Conservation (phyloP, 2,888 invertebrate species). For the Cyrtodaria siliqua region DNA sequence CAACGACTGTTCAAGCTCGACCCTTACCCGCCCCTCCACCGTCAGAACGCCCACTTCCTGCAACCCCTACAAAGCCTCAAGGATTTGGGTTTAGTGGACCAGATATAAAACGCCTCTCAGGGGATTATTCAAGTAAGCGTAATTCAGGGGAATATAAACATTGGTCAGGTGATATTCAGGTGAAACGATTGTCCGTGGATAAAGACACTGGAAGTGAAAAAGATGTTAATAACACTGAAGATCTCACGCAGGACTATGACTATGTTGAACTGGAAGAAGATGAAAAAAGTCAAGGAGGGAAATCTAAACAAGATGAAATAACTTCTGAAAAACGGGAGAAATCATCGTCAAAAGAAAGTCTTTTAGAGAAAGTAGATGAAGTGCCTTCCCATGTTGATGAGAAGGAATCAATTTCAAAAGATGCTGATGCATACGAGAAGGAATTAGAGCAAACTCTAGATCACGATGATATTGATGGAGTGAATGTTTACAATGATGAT, state of each 20-base stretch:
- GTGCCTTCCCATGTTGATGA: conserved; percentile 33
- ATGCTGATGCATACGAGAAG: conserved; percentile 43
- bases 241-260: conserved; percentile 95
- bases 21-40: conserved; percentile 85
- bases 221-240: conserved; percentile 77
- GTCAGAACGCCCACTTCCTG: conserved; percentile 72
- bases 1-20: conserved; percentile 89
- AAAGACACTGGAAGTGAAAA: conserved; percentile 26
- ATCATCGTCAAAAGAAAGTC: not conserved
- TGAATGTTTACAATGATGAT: conserved; percentile 55
- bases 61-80: conserved; percentile 66
- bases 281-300: conserved; percentile 9
- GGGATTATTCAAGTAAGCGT: conserved; percentile 55
- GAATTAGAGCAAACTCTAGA: conserved; percentile 55
- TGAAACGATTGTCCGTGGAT: conserved; percentile 64
- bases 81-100: conserved; percentile 47
- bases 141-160: conserved; percentile 65
- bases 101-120: conserved; percentile 47
- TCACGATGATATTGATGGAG: conserved; percentile 52
- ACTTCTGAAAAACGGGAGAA: not conserved
- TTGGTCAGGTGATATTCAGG: conserved; percentile 61
- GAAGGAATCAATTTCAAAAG: conserved; percentile 12
- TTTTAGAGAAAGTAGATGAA: not conserved
- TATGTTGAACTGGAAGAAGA: conserved; percentile 92
- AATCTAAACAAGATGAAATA: not conserved